Evolutionary conservation across 2,888 invertebrate genomes (phyloP), one percentile per base, ranked within the genome.

Genomic region (Cataglyphis cursor): DNA sequence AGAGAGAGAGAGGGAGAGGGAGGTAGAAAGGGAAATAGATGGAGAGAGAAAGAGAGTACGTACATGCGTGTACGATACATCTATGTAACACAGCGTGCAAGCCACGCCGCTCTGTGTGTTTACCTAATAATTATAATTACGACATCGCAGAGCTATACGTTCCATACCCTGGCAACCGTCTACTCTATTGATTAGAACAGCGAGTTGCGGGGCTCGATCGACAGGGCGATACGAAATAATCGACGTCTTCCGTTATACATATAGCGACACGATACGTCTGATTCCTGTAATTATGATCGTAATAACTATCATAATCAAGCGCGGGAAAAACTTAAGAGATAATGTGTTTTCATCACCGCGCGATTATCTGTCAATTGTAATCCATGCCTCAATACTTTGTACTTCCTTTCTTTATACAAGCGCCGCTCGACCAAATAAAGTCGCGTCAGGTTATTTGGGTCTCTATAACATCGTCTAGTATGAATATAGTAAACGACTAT

Each of bases 71-170:
- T 41, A 80, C 44, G 61, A 72, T 82, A 83, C 74, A 83, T 66
- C 72, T 64, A 35, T 80, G 57, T 80, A 61, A 73, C 66, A 61
- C 72, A n/a, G 44, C 59, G 38, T 66, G 62, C 65, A 48, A 82
- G 31, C 73, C 44, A 61, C 74, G 65, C 35, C 73, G 70, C 84
- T 84, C 81, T 88, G 61, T 80, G 87, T 89, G 86, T 91, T 90
- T 91, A 91, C 90, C 89, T 91, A 92, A 92, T 92, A 90, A 91
- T 92, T 92, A 92, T 93, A 90, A 93, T 93, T 91, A 93, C 92
- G 86, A 88, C 85, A 90, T 88, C 82, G 83, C 83, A 88, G 82
- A 87, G 89, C 86, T 82, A 44, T 21, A 73, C 74, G 83, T 85
- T 64, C 85, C 82, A 85, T 89, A 81, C 87, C 87, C 83, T 87